Evolutionary conservation across 2,888 invertebrate species (phyloP).

Genomic region (Synanthedon tipuliformis): DNA sequence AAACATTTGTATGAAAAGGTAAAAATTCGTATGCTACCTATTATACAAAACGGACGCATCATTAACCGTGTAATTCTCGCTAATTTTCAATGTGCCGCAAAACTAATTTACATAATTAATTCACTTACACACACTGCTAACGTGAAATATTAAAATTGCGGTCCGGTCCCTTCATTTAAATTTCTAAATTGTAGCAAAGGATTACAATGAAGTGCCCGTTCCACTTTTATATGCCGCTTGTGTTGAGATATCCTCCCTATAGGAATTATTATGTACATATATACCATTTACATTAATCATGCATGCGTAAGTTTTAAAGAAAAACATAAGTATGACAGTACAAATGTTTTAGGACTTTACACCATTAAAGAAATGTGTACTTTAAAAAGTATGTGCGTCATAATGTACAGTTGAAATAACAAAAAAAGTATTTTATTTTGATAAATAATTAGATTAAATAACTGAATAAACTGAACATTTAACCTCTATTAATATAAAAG

Average conservation of each 20-base stretch:
- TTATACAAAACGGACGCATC: slow-evolving; percentile 18
- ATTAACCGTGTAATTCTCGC: slow-evolving; percentile 26
- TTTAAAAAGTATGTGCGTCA: too few species aligned
- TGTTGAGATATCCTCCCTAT: not conserved
- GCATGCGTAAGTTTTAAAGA: too few species aligned
- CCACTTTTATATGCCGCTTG: not conserved
- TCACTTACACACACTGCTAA: slow-evolving; percentile 29
- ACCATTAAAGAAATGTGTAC: too few species aligned
- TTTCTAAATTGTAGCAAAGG: slow-evolving; percentile 40
- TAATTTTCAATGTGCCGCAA: slow-evolving; percentile 47
- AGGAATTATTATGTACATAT: too few species aligned
- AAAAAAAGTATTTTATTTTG: too few species aligned
- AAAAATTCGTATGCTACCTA: not conserved
- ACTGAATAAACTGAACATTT: too few species aligned
- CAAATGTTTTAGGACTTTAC: too few species aligned
- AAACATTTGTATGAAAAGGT: not conserved
- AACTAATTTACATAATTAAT: slow-evolving; percentile 56
- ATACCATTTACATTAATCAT: too few species aligned
- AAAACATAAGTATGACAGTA: too few species aligned
- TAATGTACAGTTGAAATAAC: too few species aligned
- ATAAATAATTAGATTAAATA: too few species aligned
- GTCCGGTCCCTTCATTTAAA: slow-evolving; percentile 47
- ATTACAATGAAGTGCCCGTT: slow-evolving; percentile 20
- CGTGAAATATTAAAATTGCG: slow-evolving; percentile 46
- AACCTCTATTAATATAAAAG: too few species aligned